Base-by-base conservation (phyloP, 2,797 vertebrate genomes). In the Arrhamphus sclerolepis region DNA sequence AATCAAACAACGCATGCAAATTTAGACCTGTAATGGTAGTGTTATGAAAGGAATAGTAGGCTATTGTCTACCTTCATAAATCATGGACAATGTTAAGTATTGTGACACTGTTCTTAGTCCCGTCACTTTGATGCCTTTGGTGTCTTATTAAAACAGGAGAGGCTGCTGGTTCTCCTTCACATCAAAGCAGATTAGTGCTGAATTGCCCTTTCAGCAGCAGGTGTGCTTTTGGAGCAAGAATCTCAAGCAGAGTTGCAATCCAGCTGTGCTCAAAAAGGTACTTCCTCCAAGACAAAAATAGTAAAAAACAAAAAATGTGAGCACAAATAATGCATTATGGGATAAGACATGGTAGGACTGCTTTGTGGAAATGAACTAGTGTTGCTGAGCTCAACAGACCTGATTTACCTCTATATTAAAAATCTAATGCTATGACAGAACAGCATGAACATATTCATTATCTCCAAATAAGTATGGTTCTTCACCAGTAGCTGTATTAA, bases 181-280 rank as follows among this genome's bases (percentile, higher is more conserved):
- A 85, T 87, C 83, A 87, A 82, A 85, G 85, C 57, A 52, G 43
- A 75, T 82, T 76, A 64, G 47, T 63, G 70, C 50, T 51, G 46
- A 67, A 61, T 72, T 57, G 68, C 39, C 48, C 69, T 84, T 67
- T 77, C 38, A 78, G 70, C 78, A 76, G 73, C 85, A 82, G 80
- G 86, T 78, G 78, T 76, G 67, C 63, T 47, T 54, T 63, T 61
- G 50, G 64, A 77, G 64, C 61, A 44, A 62, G 53, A 76, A 51
- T 71, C 40, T 72, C 61, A 11, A 34, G 13, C 57, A 43, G 42
- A 42, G 19, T 18, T 47, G 40, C 46, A 39, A 48, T 69, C 70
- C 83, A 83, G 74, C 77, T 87, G 70, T 64, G 67, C 29, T 44
- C 28, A 1, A 53, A 24, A 38, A 61, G n/a, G 50, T 7, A 29